Conservation (phyloP, 2,797 vertebrate genomes). For the Bucorvus abyssinicus region DNA sequence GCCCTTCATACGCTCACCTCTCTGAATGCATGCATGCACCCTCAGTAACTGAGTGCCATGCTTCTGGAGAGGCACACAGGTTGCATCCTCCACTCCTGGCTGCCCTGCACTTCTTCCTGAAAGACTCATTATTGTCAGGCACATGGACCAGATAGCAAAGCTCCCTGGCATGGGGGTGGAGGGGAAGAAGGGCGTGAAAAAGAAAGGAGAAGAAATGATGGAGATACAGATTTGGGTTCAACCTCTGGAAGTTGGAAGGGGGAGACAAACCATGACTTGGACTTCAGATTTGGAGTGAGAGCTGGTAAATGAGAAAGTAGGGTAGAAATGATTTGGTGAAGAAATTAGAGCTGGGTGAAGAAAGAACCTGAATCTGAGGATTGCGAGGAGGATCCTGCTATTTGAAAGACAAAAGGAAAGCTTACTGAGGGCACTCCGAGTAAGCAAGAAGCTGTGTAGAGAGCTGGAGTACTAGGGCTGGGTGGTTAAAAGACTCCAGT, state of each 20-base stretch:
- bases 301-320: not conserved
- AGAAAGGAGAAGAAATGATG: not conserved
- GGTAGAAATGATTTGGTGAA: not conserved
- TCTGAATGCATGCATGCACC: too few species aligned
- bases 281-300: not conserved
- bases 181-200: not conserved
- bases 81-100: not conserved
- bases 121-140: not conserved
- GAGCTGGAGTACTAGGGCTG: not conserved
- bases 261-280: not conserved
- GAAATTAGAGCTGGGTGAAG: not conserved
- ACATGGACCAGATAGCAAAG: not conserved
- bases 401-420: not conserved
- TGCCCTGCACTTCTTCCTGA: not conserved
- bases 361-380: not conserved
- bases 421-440: not conserved
- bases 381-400: not conserved
- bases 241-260: not conserved
- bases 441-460: not conserved
- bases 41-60: rapidly evolving
- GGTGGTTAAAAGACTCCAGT: not conserved
- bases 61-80: rapidly evolving
- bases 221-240: not conserved
- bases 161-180: not conserved
- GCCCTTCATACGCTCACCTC: not conserved